phyloP scores from a whole-genome alignment of 2,113 vertebrate species.

The Eubucco bourcierii region DNA sequence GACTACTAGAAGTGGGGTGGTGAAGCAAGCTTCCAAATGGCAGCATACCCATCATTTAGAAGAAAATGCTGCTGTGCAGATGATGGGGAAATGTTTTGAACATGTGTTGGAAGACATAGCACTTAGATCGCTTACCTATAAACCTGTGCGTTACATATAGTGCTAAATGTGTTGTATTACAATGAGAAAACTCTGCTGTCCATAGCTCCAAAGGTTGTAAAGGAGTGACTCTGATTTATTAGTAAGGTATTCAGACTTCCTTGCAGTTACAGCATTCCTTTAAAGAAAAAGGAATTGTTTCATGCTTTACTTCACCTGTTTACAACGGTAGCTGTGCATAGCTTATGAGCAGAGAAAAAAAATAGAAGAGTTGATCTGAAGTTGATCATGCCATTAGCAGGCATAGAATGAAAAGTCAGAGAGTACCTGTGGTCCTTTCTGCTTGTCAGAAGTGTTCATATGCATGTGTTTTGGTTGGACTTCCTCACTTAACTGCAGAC shows the following conservation, averaged over 20 bases:
- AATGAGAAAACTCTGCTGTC: neutral
- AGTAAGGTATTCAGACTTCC: neutral
- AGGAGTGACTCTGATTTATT: neutral
- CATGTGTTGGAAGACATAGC: neutral
- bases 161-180: neutral
- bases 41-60: neutral
- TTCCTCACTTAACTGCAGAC: neutral
- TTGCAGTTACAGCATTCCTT: neutral
- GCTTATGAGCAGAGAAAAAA: neutral
- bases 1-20: neutral
- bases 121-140: neutral
- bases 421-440: neutral
- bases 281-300: neutral
- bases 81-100: neutral
- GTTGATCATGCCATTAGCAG: neutral
- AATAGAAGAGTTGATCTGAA: neutral
- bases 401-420: neutral
- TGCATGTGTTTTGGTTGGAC: neutral
- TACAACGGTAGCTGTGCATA: neutral
- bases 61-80: neutral
- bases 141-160: neutral
- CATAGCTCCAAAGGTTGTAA: neutral
- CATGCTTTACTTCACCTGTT: neutral
- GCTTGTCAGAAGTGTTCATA: neutral
- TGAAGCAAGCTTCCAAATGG: neutral